Evolutionary conservation across 2,888 invertebrate genomes (phyloP), one percentile per base, ranked within the genome.

Genomic region (Petrophora chlorosata): DNA sequence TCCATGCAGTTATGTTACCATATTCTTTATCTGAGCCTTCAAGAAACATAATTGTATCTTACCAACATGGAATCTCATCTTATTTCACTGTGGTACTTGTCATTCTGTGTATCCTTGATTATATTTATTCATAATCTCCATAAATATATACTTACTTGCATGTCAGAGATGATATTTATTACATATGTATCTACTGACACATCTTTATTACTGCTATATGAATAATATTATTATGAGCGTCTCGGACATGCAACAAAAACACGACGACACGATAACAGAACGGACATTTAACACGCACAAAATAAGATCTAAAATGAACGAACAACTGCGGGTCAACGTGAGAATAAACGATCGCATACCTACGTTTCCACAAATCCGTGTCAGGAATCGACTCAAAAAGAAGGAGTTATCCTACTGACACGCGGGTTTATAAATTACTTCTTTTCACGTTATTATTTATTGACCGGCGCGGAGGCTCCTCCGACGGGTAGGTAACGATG

Each of bases 341-440:
- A 57, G 62, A 67, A 70, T 66, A 68, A 76, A 66, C 61, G 64
- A 70, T 65, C 73, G 69, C 78, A 82, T 82, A 74, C 78, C 82
- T 82, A 74, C 76, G 78, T 83, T 79, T 79, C 82, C 77, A 84
- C 86, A 84, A 84, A 85, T 85, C 85, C 84, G 77, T 82, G 84
- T 84, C 85, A 82, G 72, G 81, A 77, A 71, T 76, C 70, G 73
- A 71, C 65, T 71, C 73, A 61, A 65, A 77, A 79, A 75, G 72
- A 75, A 76, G 62, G 62, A 68, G 56, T 54, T 59, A 68, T 66
- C 32, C 45, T 40, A 73, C 73, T 76, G 77, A 80, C 76, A 67
- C 71, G 70, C 70, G 65, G 70, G 59, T 57, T 72, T 72, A 84
- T 82, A 84, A 85, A 84, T 82, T 82, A 81, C 76, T 72, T 70